Evolutionary conservation across 2,888 invertebrate species (phyloP).

Genomic region (Adelognathus sp.): DNA sequence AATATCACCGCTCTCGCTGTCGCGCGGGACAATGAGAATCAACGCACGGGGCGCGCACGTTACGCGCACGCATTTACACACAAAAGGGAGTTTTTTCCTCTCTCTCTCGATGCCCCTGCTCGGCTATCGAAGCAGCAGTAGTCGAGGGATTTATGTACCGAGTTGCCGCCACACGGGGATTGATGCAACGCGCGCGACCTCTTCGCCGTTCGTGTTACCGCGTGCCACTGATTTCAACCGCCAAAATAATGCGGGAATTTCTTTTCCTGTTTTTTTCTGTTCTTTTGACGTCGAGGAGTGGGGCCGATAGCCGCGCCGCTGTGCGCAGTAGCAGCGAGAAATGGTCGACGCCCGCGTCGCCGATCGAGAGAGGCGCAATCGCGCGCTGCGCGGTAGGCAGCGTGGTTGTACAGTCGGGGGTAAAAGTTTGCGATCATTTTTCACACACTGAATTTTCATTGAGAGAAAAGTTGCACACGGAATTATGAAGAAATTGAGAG

Average conservation of each 20-base stretch:
- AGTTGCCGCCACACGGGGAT: conserved; percentile 43
- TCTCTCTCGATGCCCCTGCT: conserved; percentile 1
- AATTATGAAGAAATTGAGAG: too few species aligned
- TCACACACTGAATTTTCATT: too few species aligned
- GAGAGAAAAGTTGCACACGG: too few species aligned
- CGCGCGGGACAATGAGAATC: too few species aligned
- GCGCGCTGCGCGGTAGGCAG: not conserved
- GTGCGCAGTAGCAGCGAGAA: too few species aligned
- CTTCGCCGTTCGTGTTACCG: conserved; percentile 67
- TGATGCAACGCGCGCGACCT: conserved; percentile 52
- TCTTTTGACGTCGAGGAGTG: too few species aligned
- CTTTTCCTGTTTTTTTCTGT: too few species aligned
- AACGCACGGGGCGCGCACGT: too few species aligned
- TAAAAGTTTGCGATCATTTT: too few species aligned
- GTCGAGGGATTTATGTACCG: conserved; percentile 30
- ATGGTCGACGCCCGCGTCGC: too few species aligned
- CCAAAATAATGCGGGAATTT: conserved; percentile 75
- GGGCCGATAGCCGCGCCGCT: conserved; percentile 9
- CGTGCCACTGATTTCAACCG: conserved; percentile 80
- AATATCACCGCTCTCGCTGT: too few species aligned
- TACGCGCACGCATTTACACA: too few species aligned
- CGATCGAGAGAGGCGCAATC: not conserved
- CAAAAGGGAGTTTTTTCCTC: not conserved
- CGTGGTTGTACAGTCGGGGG: not conserved
- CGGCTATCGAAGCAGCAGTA: conserved; percentile 12